Evolutionary conservation across 2,888 invertebrate genomes (phyloP).

Genomic region (Tanytarsus gracilentus): DNA sequence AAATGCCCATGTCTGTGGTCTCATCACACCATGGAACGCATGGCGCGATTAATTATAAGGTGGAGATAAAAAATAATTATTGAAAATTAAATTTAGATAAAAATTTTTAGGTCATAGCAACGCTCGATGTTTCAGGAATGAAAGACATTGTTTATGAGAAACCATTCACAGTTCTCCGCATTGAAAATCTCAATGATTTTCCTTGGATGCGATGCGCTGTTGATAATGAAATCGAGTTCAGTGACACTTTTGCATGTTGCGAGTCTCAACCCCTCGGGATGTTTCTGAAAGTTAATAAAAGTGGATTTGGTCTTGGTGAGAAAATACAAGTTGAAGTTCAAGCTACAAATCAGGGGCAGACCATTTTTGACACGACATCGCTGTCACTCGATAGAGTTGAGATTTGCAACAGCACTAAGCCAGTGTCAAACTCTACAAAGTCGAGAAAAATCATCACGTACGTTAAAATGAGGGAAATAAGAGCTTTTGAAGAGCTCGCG

Average conservation of each 20-base stretch:
- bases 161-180: background rate
- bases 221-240: background rate
- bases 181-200: background rate
- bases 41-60: background rate
- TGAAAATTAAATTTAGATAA: too few relatives aligned
- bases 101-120: too few relatives aligned
- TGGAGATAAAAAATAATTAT: too few relatives aligned
- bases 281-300: background rate
- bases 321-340: background rate
- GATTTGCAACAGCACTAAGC: background rate
- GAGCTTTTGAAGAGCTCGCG: background rate
- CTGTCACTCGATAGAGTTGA: background rate
- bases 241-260: background rate
- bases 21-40: background rate
- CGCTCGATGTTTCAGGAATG: background rate
- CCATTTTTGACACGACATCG: background rate
- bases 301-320: background rate
- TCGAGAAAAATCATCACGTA: background rate
- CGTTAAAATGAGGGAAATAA: background rate
- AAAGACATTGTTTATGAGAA: background rate
- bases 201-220: background rate
- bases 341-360: background rate
- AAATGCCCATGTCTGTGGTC: background rate
- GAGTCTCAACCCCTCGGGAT: background rate
- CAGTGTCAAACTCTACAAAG: background rate